phyloP scores from a whole-genome alignment of 2,888 invertebrate species.

The Argyresthia goedartella region DNA sequence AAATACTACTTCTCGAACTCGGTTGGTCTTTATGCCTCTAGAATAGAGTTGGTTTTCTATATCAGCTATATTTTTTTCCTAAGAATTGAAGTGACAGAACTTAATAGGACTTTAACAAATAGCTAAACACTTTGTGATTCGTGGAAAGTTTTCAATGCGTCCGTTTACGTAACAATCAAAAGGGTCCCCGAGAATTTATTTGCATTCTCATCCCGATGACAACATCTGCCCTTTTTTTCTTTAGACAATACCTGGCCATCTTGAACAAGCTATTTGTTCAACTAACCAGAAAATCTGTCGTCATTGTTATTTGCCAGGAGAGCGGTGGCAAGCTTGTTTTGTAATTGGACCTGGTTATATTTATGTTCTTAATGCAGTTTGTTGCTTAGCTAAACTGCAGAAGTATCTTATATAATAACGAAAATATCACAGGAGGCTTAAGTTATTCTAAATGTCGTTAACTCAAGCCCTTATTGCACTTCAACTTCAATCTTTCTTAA shows the following conservation, averaged over 20 bases:
- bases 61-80: not conserved
- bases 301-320: constrained; percentile 1
- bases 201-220: constrained; percentile 39
- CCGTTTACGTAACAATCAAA: constrained; percentile 55
- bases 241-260: constrained; percentile 34
- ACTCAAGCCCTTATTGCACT: no score
- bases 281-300: constrained; percentile 62
- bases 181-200: constrained; percentile 44
- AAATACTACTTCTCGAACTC: constrained; percentile 19
- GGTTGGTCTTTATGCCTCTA: constrained; percentile 14
- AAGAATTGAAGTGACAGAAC: constrained; percentile 48
- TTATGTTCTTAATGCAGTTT: no score
- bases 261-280: constrained; percentile 64
- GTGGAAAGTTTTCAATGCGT: constrained; percentile 57
- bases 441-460: no score
- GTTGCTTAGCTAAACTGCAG: no score
- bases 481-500: no score
- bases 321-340: not conserved
- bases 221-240: constrained; percentile 62
- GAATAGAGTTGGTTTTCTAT: constrained; percentile 13
- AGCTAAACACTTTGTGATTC: constrained; percentile 67
- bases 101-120: constrained; percentile 69
- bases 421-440: no score
- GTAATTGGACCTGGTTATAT: not conserved
- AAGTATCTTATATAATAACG: no score